Percentiles rank a stretch among this genome's conserved stretches.
phyloP scores from a whole-genome alignment of 2,113 vertebrate species.

The Macrotis lagotis region DNA sequence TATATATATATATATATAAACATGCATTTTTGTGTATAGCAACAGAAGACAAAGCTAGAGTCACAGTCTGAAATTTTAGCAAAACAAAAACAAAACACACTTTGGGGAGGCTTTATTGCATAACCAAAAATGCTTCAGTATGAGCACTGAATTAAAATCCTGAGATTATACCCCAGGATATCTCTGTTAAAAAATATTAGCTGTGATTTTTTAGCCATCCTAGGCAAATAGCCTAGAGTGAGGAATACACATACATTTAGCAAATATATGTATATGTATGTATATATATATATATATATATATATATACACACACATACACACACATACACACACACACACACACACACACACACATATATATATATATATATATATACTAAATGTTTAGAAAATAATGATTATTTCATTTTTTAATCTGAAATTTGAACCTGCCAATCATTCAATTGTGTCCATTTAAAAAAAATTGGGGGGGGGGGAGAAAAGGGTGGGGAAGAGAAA shows the following conservation, averaged over 20 bases:
- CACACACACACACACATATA: too few species aligned
- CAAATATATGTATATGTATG: too few species aligned
- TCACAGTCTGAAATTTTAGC: background rate
- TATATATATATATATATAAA: too few species aligned
- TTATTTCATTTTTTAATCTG: fast-evolving
- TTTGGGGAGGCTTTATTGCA: background rate
- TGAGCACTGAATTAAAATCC: background rate
- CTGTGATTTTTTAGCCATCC: background rate
- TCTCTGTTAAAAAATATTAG: background rate
- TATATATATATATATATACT: background rate
- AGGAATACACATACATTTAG: background rate
- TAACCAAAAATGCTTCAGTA: background rate
- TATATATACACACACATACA: too few species aligned
- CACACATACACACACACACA: too few species aligned
- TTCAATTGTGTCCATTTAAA: background rate
- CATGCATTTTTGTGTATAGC: too few species aligned
- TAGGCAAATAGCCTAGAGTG: slow-evolving; percentile 1
- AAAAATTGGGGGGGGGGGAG: too few species aligned
- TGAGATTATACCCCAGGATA: background rate
- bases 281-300: too few species aligned
- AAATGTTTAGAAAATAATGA: background rate
- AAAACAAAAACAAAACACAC: background rate
- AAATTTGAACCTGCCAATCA: background rate
- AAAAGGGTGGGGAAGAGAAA: background rate
- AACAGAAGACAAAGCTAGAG: background rate